Evolutionary conservation across 2,888 invertebrate species (phyloP), one percentile per base, ranked within the genome.

Genomic region (Cantharis flavilabris): DNA sequence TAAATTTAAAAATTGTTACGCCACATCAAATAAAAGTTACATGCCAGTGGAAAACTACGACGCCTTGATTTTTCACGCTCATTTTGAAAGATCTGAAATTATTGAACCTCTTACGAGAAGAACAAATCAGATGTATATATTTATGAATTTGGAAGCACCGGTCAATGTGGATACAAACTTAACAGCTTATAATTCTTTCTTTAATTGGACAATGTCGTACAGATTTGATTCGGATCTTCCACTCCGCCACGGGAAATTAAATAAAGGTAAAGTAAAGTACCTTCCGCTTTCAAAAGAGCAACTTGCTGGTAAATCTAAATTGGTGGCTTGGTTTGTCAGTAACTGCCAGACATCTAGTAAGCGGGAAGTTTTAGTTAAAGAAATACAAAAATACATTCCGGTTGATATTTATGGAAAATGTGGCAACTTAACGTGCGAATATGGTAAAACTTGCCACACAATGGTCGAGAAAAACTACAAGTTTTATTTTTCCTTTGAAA

Each of bases 371-470:
- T 85, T 90, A 73, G 89, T 88, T 7, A 75, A 85, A 73, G 90
- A 90, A 79, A 85, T 95, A 49, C 87, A 89, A 69, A 89, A 90
- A 77, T 87, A 91, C 84, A 90, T 94, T n/a, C 81, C 87, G 2
- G 90, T 94, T 11, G 93, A 93, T 84, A 88, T 93, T 23, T 93
- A 89, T 83, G 94, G 93, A n/a, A 83, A 83, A 0, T 94, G 94
- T 84, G 93, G 93, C 0, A 80, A 83, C 1, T 16, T 16, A 16
- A 16, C 1, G 16, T 16, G 16, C 1, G 16, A 16, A 16, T 16
- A 16, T 16, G 16, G 16, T 16, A 16, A 16, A 16, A 16, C 16
- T 16, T 16, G 16, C 16, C 1, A 16, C 16, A 1, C 1, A 16
- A 16, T 90, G 88, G 86, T 91, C 70, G 87, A 89, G 78, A 87